Evolutionary conservation across 2,113 vertebrate genomes (phyloP).

Genomic region (Oostethus manadensis): DNA sequence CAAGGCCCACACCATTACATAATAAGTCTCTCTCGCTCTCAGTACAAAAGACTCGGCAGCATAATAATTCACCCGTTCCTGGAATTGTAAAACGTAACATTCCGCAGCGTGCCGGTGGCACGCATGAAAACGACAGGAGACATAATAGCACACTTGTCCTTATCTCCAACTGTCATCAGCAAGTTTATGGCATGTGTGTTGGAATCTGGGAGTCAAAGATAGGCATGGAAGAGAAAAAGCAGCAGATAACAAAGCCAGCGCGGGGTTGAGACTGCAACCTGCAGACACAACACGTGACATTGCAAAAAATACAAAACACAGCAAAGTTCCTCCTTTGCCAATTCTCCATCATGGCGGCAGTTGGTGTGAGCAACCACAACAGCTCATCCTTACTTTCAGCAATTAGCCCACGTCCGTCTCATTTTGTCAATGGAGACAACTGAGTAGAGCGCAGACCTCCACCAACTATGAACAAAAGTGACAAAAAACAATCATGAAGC

Average conservation of each 20-base stretch:
- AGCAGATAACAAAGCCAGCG: constrained; percentile 26
- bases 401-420: not conserved
- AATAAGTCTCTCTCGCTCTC: constrained; percentile 6
- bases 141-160: constrained; percentile 20
- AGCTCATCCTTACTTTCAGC: not conserved
- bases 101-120: not conserved
- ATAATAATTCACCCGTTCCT: constrained; percentile 8
- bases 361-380: not conserved
- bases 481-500: no score
- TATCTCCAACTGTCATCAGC: constrained; percentile 43
- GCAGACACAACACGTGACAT: constrained; percentile 56
- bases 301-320: constrained; percentile 32
- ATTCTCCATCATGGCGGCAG: constrained; percentile 42
- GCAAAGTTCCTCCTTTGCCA: constrained; percentile 35
- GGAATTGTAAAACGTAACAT: constrained; percentile 28
- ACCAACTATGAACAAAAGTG: no score
- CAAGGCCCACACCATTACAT: constrained; percentile 10
- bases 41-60: constrained; percentile 9
- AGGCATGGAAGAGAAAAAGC: constrained; percentile 28
- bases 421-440: not conserved
- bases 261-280: constrained; percentile 10
- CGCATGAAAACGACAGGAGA: constrained; percentile 31
- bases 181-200: constrained; percentile 12
- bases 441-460: no score
- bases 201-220: constrained; percentile 25